Evolutionary conservation across 1,140 invertebrate species (phyloP).

Genomic region (Hypothenemus hampei): DNA sequence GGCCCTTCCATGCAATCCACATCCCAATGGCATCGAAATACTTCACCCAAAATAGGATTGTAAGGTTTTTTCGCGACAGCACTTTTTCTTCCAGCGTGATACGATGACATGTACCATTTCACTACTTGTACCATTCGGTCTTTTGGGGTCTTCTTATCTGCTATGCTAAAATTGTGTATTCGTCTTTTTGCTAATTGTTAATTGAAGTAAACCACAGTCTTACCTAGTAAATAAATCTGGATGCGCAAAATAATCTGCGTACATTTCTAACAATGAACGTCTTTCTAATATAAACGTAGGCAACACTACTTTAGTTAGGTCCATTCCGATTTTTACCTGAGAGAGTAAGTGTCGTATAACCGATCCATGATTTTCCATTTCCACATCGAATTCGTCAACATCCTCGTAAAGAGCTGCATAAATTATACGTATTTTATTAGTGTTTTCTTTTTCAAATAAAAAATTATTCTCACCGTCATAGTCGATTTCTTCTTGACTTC

Average conservation of each 20-base stretch:
- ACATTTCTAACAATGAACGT: constrained; percentile 94
- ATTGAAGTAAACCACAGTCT: too few species aligned
- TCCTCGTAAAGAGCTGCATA: constrained; percentile 79
- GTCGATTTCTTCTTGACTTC: constrained; percentile 33
- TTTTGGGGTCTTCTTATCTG: constrained; percentile 72
- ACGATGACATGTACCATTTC: constrained; percentile 93
- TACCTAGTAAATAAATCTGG: constrained; percentile 93
- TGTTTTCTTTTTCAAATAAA: background rate
- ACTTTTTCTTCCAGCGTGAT: constrained; percentile 93
- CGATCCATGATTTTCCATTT: constrained; percentile 90
- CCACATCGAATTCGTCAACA: constrained; percentile 77
- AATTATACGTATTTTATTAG: constrained; percentile 26
- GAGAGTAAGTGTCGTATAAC: constrained; percentile 91
- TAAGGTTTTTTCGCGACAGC: constrained; percentile 96
- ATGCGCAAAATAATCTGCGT: constrained; percentile 97
- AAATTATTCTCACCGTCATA: constrained; percentile 39
- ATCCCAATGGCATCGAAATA: constrained; percentile 88
- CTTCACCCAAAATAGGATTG: constrained; percentile 94
- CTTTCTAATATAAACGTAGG: constrained; percentile 96
- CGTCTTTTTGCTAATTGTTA: too few species aligned
- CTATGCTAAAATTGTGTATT: constrained; percentile 70
- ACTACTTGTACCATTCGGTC: constrained; percentile 92
- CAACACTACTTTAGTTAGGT: constrained; percentile 93
- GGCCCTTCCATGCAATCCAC: constrained; percentile 41
- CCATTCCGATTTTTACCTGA: constrained; percentile 97